Conservation (phyloP, 1,140 invertebrate species). For the Musca domestica region DNA sequence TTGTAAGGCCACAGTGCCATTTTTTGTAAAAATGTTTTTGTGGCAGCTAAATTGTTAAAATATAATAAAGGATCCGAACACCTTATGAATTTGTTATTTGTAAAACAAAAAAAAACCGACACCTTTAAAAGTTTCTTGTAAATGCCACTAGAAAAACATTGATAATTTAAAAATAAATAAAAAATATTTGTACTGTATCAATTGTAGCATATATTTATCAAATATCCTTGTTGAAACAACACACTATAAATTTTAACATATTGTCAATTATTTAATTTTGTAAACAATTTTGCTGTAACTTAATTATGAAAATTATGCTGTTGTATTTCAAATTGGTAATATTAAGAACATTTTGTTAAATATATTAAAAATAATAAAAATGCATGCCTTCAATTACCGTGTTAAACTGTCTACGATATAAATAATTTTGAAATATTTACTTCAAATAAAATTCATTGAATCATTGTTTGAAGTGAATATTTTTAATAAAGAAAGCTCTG, state of each 20-base stretch:
- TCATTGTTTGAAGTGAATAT: neutral
- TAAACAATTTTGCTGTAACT: conserved; percentile 1
- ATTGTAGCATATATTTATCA: conserved; percentile 7
- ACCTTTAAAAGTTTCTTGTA: neutral
- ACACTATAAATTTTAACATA: neutral
- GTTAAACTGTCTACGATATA: too few species aligned
- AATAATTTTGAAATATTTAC: too few species aligned
- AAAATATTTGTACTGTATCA: neutral
- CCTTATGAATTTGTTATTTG: neutral
- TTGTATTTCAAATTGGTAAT: conserved; percentile 1
- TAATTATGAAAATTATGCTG: neutral
- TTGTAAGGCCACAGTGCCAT: too few species aligned
- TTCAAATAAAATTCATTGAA: neutral
- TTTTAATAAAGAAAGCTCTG: too few species aligned
- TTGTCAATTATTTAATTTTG: neutral
- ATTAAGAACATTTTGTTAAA: conserved; percentile 16
- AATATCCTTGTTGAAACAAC: neutral
- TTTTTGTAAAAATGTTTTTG: conserved; percentile 13
- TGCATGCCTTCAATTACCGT: conserved; percentile 12
- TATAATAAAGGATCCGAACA: neutral
- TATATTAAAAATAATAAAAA: conserved; percentile 9
- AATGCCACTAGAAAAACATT: conserved; percentile 14
- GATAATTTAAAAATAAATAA: neutral
- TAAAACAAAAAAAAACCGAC: conserved; percentile 8
- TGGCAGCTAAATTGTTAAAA: neutral